A percentile compares a stretch with the other conserved stretches of the same genome.
Conservation (phyloP, 2,888 invertebrate species). For the Campoletis raptor region DNA sequence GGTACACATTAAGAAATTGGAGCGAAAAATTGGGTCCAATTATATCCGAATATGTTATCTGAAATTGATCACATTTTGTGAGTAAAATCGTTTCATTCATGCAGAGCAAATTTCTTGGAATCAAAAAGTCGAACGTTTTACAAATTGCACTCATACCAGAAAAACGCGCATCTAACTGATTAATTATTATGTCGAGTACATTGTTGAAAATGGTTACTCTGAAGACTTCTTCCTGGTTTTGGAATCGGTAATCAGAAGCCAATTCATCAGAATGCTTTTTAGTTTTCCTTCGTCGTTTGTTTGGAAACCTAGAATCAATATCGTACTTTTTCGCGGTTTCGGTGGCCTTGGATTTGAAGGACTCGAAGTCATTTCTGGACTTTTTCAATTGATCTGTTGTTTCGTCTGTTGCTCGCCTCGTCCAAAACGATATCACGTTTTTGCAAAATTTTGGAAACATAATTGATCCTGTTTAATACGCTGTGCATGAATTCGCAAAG, state of each 20-base stretch:
- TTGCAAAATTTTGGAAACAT: constrained; percentile 70
- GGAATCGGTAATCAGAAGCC: constrained; percentile 54
- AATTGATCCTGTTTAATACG: constrained; percentile 70
- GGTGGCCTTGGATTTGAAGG: constrained; percentile 71
- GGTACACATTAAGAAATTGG: constrained; percentile 74
- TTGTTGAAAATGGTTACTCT: constrained; percentile 72
- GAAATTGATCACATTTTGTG: constrained; percentile 73
- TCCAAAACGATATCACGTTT: constrained; percentile 71
- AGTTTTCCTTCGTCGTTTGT: constrained; percentile 72
- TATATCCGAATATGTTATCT: constrained; percentile 75
- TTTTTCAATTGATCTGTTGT: constrained; percentile 70
- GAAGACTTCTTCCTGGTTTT: constrained; percentile 67
- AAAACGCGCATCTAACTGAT: constrained; percentile 74
- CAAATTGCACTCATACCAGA: constrained; percentile 74
- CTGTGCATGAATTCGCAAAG: constrained; percentile 66
- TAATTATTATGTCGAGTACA: constrained; percentile 74
- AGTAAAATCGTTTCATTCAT: constrained; percentile 57
- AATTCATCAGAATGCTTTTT: constrained; percentile 33
- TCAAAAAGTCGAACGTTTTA: constrained; percentile 75
- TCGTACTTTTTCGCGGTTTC: constrained; percentile 73
- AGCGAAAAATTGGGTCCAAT: constrained; percentile 73
- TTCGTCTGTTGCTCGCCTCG: constrained; percentile 67
- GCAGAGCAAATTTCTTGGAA: constrained; percentile 72
- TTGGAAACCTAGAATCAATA: constrained; percentile 68
- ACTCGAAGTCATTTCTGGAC: constrained; percentile 74